Conservation (phyloP, 2,797 vertebrate genomes). For the Zenarchopterus dispar region DNA sequence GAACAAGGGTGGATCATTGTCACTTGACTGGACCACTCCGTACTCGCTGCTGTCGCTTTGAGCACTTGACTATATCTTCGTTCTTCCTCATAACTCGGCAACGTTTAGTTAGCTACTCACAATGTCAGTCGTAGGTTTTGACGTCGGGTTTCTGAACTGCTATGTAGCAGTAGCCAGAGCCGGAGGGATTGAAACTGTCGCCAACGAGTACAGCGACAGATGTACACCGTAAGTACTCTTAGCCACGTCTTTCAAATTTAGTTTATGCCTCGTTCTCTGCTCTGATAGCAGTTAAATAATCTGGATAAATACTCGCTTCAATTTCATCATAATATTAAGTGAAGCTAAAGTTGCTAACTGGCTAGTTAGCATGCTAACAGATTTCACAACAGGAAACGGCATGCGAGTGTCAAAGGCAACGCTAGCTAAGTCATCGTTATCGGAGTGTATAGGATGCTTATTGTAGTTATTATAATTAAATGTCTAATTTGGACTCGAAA, state of each 20-base stretch:
- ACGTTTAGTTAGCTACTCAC: constrained; percentile 40
- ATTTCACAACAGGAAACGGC: constrained; percentile 71
- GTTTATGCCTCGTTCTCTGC: not conserved
- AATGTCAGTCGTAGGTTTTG: constrained; percentile 95
- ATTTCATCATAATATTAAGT: not conserved
- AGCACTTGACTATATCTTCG: constrained; percentile 19
- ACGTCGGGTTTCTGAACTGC: constrained; percentile 94
- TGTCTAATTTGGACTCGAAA: accelerated
- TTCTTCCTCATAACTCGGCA: constrained; percentile 24
- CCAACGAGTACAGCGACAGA: constrained; percentile 96
- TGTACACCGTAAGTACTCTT: constrained; percentile 91
- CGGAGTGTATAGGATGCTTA: not conserved
- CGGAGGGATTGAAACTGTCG: constrained; percentile 94
- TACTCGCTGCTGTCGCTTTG: constrained; percentile 30
- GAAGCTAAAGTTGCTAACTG: constrained; percentile 38
- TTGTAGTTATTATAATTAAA: not conserved
- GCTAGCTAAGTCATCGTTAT: constrained; percentile 46
- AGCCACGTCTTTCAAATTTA: accelerated
- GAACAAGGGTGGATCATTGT: constrained; percentile 64
- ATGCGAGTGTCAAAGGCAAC: constrained; percentile 74
- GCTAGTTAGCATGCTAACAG: constrained; percentile 63
- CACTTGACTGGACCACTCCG: constrained; percentile 49
- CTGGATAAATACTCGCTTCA: not conserved
- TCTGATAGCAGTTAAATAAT: accelerated
- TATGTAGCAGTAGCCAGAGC: constrained; percentile 96